Base-by-base conservation (phyloP, 2,888 invertebrate species). In the Schizaphis graminum region DNA sequence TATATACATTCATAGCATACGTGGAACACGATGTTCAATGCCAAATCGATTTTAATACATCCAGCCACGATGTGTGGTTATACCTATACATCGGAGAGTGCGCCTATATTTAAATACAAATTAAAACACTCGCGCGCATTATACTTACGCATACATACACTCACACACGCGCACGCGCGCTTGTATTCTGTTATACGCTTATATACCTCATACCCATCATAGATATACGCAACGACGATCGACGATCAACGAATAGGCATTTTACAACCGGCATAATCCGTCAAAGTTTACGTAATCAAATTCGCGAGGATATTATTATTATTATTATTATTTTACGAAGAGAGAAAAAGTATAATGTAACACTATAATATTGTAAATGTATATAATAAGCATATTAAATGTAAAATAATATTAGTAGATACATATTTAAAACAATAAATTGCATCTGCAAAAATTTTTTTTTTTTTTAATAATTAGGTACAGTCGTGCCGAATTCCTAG, bases 31-130 rank as follows among this genome's bases (percentile, higher is more conserved):
- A 16, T 44, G 91, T 91, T 91, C 91, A 91, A 91, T 91, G 84
- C 85, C 85, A 91, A 91, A 85, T 91, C 91, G 91, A 91, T 91
- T 91, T 91, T 85, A 85, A 85, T 85, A 91, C 85, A 21, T 91
- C 57, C 91, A 91, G n/a, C 56, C 91, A 91, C 85, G 91, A 56
- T 56, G 53, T 35, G 35, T 16, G 26, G 35, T 28, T 77, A 41
- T 85, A n/a, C n/a, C n/a, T n/a, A 56, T 41, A 53, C 41, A 13
- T n/a, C 35, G 67, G 47, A 84, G 35, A 28, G 41, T 41, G 77
- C 41, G 91, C 84, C 49, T 77, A 26, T 53, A 91, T 85, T 56
- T 91, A 56, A 91, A 91, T n/a, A 28, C 28, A 26, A 84, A 56
- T 56, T 26, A 49, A 53, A 47, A 67, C 47, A 26, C 24, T 3